Conservation (phyloP, 2,888 invertebrate genomes). For the Dryomyza anilis region DNA sequence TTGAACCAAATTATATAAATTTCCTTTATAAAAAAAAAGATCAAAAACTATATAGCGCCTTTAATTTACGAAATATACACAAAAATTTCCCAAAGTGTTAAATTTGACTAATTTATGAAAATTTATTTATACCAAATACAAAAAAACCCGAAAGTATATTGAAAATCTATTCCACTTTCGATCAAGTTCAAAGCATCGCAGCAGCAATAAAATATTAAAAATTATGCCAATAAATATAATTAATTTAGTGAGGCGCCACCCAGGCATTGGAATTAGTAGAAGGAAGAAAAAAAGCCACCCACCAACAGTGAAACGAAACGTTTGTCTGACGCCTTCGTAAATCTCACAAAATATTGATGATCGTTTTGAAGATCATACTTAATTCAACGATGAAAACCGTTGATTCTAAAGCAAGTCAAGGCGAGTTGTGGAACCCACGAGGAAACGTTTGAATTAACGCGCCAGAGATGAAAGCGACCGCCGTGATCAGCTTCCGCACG, state of each 20-base stretch:
- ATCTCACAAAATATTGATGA: neutral
- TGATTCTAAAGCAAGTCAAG: too few relatives aligned
- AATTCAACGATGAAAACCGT: neutral
- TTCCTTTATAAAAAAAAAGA: conserved; percentile 15
- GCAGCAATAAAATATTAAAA: conserved; percentile 49
- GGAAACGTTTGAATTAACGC: conserved; percentile 25
- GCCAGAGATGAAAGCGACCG: conserved; percentile 44
- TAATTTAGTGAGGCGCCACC: conserved; percentile 43
- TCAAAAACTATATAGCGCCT: too few relatives aligned
- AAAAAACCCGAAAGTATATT: conserved; percentile 14
- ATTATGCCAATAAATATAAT: conserved; percentile 44
- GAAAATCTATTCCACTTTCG: conserved; percentile 4
- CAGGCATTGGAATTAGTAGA: too few relatives aligned
- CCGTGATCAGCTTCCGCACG: conserved; percentile 35
- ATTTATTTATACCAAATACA: conserved; percentile 31
- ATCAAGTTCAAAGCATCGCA: conserved; percentile 46
- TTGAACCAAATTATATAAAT: too few relatives aligned
- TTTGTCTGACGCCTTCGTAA: neutral
- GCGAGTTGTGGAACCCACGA: neutral
- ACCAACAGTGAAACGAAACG: too few relatives aligned
- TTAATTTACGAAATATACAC: too few relatives aligned
- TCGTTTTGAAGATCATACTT: conserved; percentile 2
- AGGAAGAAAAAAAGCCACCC: too few relatives aligned
- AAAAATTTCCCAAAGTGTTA: too few relatives aligned
- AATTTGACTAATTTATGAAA: conserved; percentile 39